Base-by-base conservation (phyloP, 2,888 invertebrate species). In the Luperina testacea region DNA sequence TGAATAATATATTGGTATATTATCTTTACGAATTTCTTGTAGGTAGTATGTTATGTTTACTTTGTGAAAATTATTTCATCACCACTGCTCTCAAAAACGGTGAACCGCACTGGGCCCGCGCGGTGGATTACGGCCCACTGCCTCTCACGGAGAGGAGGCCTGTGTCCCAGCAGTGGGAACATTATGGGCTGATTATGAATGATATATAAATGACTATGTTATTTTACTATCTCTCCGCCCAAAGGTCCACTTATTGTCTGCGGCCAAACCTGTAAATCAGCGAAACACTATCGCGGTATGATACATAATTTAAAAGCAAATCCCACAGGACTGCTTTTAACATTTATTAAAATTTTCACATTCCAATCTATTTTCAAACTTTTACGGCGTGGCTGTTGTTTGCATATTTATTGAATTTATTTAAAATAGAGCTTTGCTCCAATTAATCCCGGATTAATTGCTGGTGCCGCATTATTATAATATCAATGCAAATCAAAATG, bases 301-400 rank as follows among this genome's bases (percentile, higher is more conserved):
- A 84, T 84, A 80, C 69, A 85, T 84, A 82, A 84, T 82, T 79
- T 76, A 80, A 80, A 83, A 70, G 72, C 78, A 78, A 87, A 81
- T 84, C 88, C 87, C 87, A 68, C 78, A 76, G 78, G 87, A 82
- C 68, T 71, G 32, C 73, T 84, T 83, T 89, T 86, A 87, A 86
- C 89, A 91, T 91, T 89, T 89, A 90, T 87, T 83, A 89, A 59
- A 88, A 93, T 91, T 87, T 89, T 83, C 90, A 92, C 92, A 91
- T 90, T 89, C 86, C 84, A 83, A 84, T 89, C 87, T 86, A 90
- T 91, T 91, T 91, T 91, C 88, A 83, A 88, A 85, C 85, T 90
- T 90, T 90, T 88, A 86, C 82, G 78, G 82, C 85, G 81, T 85
- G 79, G 84, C 88, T 83, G 84, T 83, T 81, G 88, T 92, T 92